phyloP scores from a whole-genome alignment of 2,888 invertebrate genomes.

The Dichetophora obliterata region DNA sequence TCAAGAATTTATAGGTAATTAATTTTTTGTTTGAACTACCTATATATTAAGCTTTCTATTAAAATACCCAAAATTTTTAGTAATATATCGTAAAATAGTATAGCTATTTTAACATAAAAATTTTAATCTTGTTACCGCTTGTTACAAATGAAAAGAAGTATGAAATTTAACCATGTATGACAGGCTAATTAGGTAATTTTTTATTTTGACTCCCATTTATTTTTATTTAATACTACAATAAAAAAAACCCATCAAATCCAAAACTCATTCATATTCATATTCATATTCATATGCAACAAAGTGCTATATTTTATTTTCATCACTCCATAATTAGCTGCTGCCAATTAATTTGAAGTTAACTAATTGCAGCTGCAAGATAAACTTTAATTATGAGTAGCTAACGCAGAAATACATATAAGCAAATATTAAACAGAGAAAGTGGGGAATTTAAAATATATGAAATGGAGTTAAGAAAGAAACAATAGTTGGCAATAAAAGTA shows the following conservation, averaged over 20 bases:
- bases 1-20: too few species aligned
- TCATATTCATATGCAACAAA: not conserved
- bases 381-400: not conserved
- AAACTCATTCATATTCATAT: not conserved
- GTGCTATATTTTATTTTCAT: not conserved
- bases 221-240: not conserved
- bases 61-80: too few species aligned
- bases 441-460: not conserved
- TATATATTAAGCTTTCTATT: too few species aligned
- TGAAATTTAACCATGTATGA: too few species aligned
- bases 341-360: not conserved
- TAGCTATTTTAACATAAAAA: too few species aligned
- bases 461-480: not conserved
- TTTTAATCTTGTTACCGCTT: too few species aligned
- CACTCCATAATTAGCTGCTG: not conserved
- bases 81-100: too few species aligned
- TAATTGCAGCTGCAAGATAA: not conserved
- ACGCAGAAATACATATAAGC: not conserved
- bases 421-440: conserved; percentile 14
- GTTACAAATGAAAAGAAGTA: too few species aligned
- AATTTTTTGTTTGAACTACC: too few species aligned
- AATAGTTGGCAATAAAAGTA: conserved; percentile 1
- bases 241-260: not conserved
- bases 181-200: too few species aligned
- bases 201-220: not conserved